These are phyloP conservation scores for western clawed frog (Xenopus tropicalis) DNA, from an alignment of 2,113 vertebrate species.

Conservation along the genomic window UCB_Xtro_10.0 CM004445.2:136956001-136956500, in stretches of 20 bases:
- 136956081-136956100: slow-evolving; percentile 68
- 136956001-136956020: too few relatives aligned
- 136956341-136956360: too few relatives aligned
- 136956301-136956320: slow-evolving; percentile 70
- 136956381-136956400: too few relatives aligned
- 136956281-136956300: slow-evolving; percentile 77
- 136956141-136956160: slow-evolving; percentile 74
- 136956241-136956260: slow-evolving; percentile 64
- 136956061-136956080: neutral
- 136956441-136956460: too few relatives aligned
- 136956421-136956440: too few relatives aligned
- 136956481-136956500: too few relatives aligned
- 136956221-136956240: slow-evolving; percentile 78
- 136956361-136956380: too few relatives aligned
- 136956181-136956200: slow-evolving; percentile 78
- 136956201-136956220: slow-evolving; percentile 75
- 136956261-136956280: slow-evolving; percentile 72
- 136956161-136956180: slow-evolving; percentile 77
- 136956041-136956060: too few relatives aligned
- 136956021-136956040: too few relatives aligned
- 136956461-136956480: too few relatives aligned
- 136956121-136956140: slow-evolving; percentile 73
- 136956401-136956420: too few relatives aligned
- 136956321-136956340: too few relatives aligned
- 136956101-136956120: slow-evolving; percentile 80